Evolutionary conservation across 2,888 invertebrate species (phyloP).

Genomic region (Oscheius onirici): DNA sequence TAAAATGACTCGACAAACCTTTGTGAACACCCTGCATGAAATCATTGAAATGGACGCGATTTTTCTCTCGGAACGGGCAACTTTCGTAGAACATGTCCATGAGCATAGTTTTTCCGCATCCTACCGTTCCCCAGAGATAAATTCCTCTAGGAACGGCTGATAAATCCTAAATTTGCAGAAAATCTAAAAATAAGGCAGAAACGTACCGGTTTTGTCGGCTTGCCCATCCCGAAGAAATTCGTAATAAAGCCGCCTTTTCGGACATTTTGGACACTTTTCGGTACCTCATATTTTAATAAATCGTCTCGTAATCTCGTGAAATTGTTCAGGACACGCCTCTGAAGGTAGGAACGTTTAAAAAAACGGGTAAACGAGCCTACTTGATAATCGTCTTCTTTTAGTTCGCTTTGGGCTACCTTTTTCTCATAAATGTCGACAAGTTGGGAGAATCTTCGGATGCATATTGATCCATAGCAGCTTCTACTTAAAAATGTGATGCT

Average conservation of each 20-base stretch:
- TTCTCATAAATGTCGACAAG: constrained; percentile 20
- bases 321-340: constrained; percentile 9
- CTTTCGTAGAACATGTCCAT: constrained; percentile 96
- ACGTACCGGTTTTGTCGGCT: neutral
- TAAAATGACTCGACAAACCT: constrained; percentile 69
- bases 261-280: neutral
- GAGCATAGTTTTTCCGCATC: constrained; percentile 95
- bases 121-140: constrained; percentile 84
- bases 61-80: constrained; percentile 76
- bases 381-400: constrained; percentile 28
- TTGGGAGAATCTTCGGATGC: constrained; percentile 7
- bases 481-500: no score
- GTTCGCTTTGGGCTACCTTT: constrained; percentile 2
- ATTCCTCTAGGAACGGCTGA: constrained; percentile 76
- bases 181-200: neutral
- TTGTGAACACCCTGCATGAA: constrained; percentile 96
- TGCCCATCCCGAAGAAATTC: neutral
- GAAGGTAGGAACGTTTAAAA: neutral
- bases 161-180: constrained; percentile 1
- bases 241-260: constrained; percentile 5
- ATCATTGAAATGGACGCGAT: constrained; percentile 91
- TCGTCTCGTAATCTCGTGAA: constrained; percentile 12
- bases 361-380: neutral
- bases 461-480: neutral
- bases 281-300: constrained; percentile 3